These are phyloP conservation scores for Hyphantria cunea DNA, from an alignment of 1,140 invertebrate species.

Conservation along the genomic window DNA sequence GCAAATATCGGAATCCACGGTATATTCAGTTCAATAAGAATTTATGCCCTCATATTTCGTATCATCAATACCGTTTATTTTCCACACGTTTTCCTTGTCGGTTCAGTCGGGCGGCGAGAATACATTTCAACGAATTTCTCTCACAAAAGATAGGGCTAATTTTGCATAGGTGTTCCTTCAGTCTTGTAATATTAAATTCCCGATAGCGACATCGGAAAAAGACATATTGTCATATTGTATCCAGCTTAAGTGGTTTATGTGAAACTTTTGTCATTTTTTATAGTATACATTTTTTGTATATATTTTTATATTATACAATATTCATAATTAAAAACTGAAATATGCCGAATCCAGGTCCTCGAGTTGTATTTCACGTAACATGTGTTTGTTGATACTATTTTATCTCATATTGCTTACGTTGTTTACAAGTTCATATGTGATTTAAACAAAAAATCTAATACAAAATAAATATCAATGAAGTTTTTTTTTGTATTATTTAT, in stretches of 20 bases:
- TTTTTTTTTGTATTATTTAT: too few relatives aligned
- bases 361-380: too few relatives aligned
- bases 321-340: too few relatives aligned
- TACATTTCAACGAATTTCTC: slow-evolving; percentile 34
- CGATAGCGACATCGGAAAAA: slow-evolving; percentile 8
- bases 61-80: slow-evolving; percentile 48
- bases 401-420: too few relatives aligned
- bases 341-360: too few relatives aligned
- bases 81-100: slow-evolving; percentile 37
- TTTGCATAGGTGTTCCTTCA: slow-evolving; percentile 29
- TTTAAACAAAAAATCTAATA: too few relatives aligned
- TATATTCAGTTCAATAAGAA: slow-evolving; percentile 32
- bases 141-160: slow-evolving; percentile 23
- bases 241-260: not conserved
- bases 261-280: too few relatives aligned
- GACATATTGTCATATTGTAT: not conserved
- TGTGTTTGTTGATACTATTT: too few relatives aligned
- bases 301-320: too few relatives aligned
- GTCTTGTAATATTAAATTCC: slow-evolving; percentile 26
- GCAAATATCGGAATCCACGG: slow-evolving; percentile 19
- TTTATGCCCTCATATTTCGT: slow-evolving; percentile 42
- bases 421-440: too few relatives aligned
- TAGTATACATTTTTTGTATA: too few relatives aligned
- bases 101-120: slow-evolving; percentile 34
- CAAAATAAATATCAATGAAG: too few relatives aligned